phyloP scores from a whole-genome alignment of 2,888 invertebrate species.

The Icerya purchasi region DNA sequence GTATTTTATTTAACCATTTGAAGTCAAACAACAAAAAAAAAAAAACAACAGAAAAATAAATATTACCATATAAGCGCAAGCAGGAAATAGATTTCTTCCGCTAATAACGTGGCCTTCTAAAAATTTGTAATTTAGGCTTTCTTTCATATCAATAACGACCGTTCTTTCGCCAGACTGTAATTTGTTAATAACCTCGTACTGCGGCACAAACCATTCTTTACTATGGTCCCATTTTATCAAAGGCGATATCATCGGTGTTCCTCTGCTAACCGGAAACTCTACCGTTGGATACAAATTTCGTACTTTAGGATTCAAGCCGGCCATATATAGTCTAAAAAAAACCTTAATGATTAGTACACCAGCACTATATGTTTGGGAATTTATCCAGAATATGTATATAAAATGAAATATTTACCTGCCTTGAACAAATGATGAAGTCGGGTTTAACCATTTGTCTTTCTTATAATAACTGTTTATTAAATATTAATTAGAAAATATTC shows the following conservation, averaged over 20 bases:
- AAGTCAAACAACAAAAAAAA: neutral
- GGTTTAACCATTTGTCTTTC: too few relatives aligned
- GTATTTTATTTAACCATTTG: too few relatives aligned
- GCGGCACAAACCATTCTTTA: constrained; percentile 28
- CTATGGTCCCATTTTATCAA: constrained; percentile 35
- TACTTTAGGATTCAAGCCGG: constrained; percentile 30
- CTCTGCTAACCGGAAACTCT: constrained; percentile 31
- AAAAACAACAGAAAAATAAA: neutral
- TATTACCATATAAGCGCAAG: neutral
- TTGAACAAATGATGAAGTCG: too few relatives aligned
- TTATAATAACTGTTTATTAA: too few relatives aligned
- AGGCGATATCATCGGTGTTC: constrained; percentile 33
- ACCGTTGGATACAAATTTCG: constrained; percentile 29
- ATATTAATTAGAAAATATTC: too few relatives aligned
- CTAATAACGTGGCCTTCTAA: neutral
- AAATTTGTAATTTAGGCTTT: neutral
- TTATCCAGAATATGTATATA: too few relatives aligned
- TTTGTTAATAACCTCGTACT: neutral
- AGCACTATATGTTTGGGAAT: too few relatives aligned
- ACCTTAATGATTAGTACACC: too few relatives aligned
- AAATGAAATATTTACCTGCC: too few relatives aligned
- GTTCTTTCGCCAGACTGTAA: neutral
- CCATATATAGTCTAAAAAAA: constrained; percentile 30
- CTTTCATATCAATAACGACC: neutral
- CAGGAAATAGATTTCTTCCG: neutral